These are phyloP conservation scores for Limnothrissa miodon DNA, from an alignment of 2,113 vertebrate species.

Conservation along the genomic window DNA sequence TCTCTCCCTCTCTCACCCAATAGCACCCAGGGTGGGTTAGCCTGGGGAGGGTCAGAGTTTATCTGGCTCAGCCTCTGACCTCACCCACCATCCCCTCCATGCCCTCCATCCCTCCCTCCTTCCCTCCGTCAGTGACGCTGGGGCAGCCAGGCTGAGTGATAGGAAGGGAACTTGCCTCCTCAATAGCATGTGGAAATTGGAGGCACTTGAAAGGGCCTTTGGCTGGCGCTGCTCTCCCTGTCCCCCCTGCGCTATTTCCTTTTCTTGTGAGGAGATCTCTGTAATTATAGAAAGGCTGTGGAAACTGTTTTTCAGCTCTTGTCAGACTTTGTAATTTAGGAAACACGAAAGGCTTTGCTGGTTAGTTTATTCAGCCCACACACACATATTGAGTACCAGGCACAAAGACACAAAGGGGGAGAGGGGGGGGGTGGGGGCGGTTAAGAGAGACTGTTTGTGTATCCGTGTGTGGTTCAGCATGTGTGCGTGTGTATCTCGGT, in stretches of 20 bases:
- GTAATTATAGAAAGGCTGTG: constrained; percentile 55
- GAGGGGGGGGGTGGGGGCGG: not conserved
- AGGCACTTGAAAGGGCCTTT: constrained; percentile 45
- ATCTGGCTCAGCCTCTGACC: constrained; percentile 50
- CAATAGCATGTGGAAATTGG: constrained; percentile 42
- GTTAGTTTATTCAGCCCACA: constrained; percentile 51
- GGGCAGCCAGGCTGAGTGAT: not conserved
- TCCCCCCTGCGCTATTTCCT: constrained; percentile 42
- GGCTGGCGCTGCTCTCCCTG: constrained; percentile 24
- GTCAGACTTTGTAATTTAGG: constrained; percentile 55
- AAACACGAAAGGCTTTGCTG: constrained; percentile 46
- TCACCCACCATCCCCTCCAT: constrained; percentile 27
- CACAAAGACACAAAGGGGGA: constrained; percentile 29
- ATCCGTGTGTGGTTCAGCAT: constrained; percentile 2
- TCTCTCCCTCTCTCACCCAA: not conserved
- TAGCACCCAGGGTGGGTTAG: constrained; percentile 58
- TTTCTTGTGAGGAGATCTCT: constrained; percentile 54
- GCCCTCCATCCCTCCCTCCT: not conserved
- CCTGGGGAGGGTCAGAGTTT: constrained; percentile 60
- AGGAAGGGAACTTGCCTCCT: constrained; percentile 36
- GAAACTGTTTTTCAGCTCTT: constrained; percentile 51
- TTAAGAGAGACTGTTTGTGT: constrained; percentile 18
- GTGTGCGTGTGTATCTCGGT: constrained; percentile 28
- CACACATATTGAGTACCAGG: constrained; percentile 37
- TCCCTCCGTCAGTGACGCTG: not conserved